A percentile compares a stretch with the other conserved stretches of the same genome.
Conservation (phyloP, 2,113 vertebrate species). For the Manacus vitellinus region DNA sequence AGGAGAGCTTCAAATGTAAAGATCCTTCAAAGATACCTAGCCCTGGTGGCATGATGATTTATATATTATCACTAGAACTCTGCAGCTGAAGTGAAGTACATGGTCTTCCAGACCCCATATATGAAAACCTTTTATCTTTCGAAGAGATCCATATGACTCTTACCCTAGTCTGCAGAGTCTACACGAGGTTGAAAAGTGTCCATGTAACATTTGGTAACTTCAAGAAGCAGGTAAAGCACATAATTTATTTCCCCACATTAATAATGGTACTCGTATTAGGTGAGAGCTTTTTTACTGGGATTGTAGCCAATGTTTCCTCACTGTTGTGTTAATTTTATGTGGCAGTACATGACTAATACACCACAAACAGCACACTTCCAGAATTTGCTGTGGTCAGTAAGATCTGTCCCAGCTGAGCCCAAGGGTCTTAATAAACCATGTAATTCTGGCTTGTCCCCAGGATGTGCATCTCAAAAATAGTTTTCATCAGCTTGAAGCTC, state of each 20-base stretch:
- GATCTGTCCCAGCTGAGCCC: not conserved
- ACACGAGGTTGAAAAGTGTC: not conserved
- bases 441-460: not conserved
- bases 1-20: slow-evolving; percentile 15
- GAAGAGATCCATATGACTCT: not conserved
- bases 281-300: not conserved
- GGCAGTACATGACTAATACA: not conserved
- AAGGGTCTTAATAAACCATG: not conserved
- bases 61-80: not conserved
- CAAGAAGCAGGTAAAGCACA: not conserved
- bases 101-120: not conserved
- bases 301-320: not conserved
- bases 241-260: not conserved
- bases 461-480: not conserved
- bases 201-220: not conserved
- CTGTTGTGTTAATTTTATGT: not conserved
- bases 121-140: not conserved
- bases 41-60: not conserved
- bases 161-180: not conserved
- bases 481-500: not conserved
- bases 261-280: not conserved
- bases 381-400: not conserved
- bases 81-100: not conserved
- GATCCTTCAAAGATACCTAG: not conserved
- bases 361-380: not conserved